Base-by-base conservation (phyloP, 37 sponge, comb jelly and placozoan species). In the Axinella damicornis region DNA sequence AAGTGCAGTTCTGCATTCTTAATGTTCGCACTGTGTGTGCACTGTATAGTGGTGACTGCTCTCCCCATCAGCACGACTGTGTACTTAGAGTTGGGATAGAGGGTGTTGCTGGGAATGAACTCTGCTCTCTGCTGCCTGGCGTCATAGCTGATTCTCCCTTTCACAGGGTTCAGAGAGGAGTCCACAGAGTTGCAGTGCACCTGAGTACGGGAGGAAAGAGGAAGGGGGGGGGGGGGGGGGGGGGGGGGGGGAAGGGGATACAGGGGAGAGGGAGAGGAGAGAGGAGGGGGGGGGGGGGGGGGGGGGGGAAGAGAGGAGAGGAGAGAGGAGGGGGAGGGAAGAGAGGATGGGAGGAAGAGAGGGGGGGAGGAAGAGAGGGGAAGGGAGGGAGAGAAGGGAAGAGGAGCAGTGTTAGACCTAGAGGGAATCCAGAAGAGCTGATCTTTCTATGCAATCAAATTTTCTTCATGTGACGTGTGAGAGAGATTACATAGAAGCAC, bases 31-130 rank as follows among this genome's bases (percentile, higher is more conserved):
- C 80, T 72, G 35, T 86, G 32, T 12, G 78, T 21, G 69, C 87
- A 92, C 24, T 79, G 70, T 32, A 76, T n/a, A 13, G 88, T 87
- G 35, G 92, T 87, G 25, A 87, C 75, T 2, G 88, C 88, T 32
- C 69, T 37, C 14, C 92, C 88, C 52, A 78, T n/a, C 33, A 92
- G 70, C 13, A 37, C 28, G 4, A 91, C 83, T 21, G 61, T 77
- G 82, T 86, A 86, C 69, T 75, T 85, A 24, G 91, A 61, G 71
- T 74, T 82, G 54, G 91, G 91, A 38, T 76, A 75, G 62, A 91
- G 83, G 21, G 91, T 91, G 71, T 82, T 85, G 17, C 53, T 22
- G 30, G 91, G 87, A 22, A 53, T 82, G 82, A 91, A 91, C 72
- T 91, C 91, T 61, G 85, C 91, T 53, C 65, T 85, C 65, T 77